Conservation (phyloP, 2,113 vertebrate species). For the Osmerus eperlanus region DNA sequence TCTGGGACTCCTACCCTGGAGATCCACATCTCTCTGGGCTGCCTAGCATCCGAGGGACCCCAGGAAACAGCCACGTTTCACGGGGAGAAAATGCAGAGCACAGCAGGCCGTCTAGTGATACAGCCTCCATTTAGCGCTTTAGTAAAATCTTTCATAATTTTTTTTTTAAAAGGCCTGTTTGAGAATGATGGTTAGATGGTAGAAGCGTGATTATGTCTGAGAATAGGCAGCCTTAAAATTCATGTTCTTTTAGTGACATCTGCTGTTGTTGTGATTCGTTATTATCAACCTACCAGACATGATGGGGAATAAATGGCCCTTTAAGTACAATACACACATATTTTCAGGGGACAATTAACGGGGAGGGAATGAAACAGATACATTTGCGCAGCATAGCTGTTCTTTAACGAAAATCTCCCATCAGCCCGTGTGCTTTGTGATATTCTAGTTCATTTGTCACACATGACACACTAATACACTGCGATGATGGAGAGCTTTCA, state of each 20-base stretch:
- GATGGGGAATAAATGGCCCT: too few relatives aligned
- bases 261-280: too few relatives aligned
- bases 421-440: neutral
- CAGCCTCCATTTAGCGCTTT: neutral
- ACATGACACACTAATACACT: neutral
- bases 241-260: too few relatives aligned
- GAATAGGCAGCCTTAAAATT: too few relatives aligned
- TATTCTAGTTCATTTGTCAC: constrained; percentile 20
- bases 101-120: neutral
- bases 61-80: neutral
- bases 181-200: too few relatives aligned
- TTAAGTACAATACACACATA: too few relatives aligned
- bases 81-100: neutral
- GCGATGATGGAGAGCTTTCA: constrained; percentile 24
- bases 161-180: too few relatives aligned
- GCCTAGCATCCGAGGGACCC: neutral
- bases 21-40: constrained; percentile 6
- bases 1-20: neutral
- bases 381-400: neutral
- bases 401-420: neutral
- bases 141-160: too few relatives aligned
- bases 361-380: neutral
- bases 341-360: too few relatives aligned
- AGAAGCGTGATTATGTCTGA: too few relatives aligned
- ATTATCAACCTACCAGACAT: too few relatives aligned